Evolutionary conservation across 2,888 invertebrate genomes (phyloP).

Genomic region (Orchesellides sinensis): DNA sequence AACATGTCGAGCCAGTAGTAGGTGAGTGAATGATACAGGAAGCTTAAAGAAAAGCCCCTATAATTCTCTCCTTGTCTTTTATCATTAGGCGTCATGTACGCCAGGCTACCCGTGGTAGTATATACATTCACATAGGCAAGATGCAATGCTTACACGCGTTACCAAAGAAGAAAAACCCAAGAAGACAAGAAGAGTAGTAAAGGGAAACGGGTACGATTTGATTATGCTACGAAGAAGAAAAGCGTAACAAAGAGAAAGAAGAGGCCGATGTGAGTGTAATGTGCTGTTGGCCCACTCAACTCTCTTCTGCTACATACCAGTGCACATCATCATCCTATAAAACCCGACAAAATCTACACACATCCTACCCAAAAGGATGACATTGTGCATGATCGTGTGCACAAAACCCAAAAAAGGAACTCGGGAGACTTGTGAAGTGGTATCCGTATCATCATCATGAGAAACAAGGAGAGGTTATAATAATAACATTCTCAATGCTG

Average conservation of each 20-base stretch:
- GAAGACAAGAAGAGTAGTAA: slow-evolving; percentile 20
- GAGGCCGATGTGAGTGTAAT: slow-evolving; percentile 9
- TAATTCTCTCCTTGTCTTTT: not conserved
- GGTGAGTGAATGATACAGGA: slow-evolving; percentile 2
- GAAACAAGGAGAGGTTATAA: no score
- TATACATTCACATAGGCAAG: not conserved
- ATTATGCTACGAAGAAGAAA: slow-evolving; percentile 15
- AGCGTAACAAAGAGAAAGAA: slow-evolving; percentile 11
- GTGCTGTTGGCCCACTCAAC: not conserved
- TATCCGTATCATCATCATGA: no score
- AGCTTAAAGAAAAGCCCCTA: slow-evolving; percentile 1
- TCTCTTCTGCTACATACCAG: not conserved
- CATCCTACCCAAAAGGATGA: slow-evolving; percentile 19
- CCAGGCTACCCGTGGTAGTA: no score
- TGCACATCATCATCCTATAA: no score
- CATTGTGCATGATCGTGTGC: not conserved
- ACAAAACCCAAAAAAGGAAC: no score
- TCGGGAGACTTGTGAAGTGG: no score
- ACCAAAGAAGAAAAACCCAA: slow-evolving; percentile 2
- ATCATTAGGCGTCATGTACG: no score
- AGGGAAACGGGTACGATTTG: slow-evolving; percentile 20
- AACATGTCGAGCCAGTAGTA: not conserved
- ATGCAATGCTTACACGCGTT: not conserved
- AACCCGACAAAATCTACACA: no score
- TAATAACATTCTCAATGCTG: no score